These are phyloP conservation scores for Macquaria ambigua DNA, from an alignment of 2,113 vertebrate genomes.

Conservation along the genomic window DNA sequence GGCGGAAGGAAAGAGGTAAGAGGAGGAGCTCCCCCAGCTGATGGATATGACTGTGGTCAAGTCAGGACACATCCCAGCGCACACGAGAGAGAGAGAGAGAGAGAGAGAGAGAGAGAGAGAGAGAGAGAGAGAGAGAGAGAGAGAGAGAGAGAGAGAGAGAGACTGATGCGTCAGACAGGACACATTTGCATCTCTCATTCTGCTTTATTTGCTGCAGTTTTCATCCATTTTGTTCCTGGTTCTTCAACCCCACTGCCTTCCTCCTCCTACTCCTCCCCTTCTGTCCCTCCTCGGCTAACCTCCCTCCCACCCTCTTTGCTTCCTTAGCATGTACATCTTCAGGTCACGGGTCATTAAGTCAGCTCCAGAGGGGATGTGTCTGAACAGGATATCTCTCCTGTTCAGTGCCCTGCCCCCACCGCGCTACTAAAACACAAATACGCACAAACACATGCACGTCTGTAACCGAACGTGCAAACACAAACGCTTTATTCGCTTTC, in stretches of 20 bases:
- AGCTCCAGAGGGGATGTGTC: conserved; percentile 78
- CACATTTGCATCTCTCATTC: conserved; percentile 54
- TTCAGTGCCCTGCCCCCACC: conserved; percentile 68
- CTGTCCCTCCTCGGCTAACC: conserved; percentile 30
- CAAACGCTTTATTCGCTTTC: background rate
- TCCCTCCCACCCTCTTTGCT: conserved; percentile 41
- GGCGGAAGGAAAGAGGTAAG: conserved; percentile 7
- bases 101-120: background rate
- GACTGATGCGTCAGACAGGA: conserved; percentile 18
- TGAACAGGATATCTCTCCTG: conserved; percentile 79
- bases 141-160: background rate
- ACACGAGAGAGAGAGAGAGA: background rate
- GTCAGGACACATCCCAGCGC: background rate
- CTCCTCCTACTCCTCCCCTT: conserved; percentile 20
- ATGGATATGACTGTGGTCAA: conserved; percentile 41
- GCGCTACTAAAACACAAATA: conserved; percentile 65
- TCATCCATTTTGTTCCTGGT: conserved; percentile 70
- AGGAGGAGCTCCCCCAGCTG: conserved; percentile 16
- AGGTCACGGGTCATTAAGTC: conserved; percentile 83
- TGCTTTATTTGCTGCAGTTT: conserved; percentile 65
- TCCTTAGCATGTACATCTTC: conserved; percentile 75
- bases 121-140: background rate
- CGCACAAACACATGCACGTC: conserved; percentile 54
- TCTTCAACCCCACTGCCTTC: conserved; percentile 13
- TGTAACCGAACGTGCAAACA: conserved; percentile 36